These are phyloP conservation scores for Leptopilina drosophilae DNA, from an alignment of 2,888 invertebrate genomes.

Conservation along the genomic window DNA sequence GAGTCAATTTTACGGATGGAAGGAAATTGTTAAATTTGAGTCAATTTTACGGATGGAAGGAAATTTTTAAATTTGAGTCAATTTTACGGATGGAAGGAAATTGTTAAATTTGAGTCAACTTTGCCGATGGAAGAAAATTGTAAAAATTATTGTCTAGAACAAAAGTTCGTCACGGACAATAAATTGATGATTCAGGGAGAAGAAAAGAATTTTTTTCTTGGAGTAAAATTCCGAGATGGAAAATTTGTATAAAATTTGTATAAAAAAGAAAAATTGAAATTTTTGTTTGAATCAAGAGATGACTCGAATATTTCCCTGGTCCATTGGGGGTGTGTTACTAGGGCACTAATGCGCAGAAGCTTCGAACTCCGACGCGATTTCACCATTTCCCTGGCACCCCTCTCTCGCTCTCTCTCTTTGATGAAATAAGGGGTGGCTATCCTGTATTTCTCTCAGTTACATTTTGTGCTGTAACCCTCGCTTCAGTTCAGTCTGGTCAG, in stretches of 20 bases:
- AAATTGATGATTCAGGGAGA: no score
- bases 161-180: no score
- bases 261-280: background rate
- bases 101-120: no score
- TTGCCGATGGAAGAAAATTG: no score
- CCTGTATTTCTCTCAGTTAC: slow-evolving; percentile 65
- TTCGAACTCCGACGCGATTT: slow-evolving; percentile 65
- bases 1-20: no score
- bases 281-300: slow-evolving; percentile 58
- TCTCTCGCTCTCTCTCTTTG: slow-evolving; percentile 14
- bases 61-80: no score
- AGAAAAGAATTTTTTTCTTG: no score
- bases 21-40: no score
- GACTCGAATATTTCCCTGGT: slow-evolving; percentile 59
- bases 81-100: no score
- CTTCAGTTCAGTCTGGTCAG: slow-evolving; percentile 61
- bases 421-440: slow-evolving; percentile 68
- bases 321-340: slow-evolving; percentile 73
- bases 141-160: no score
- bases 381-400: slow-evolving; percentile 55
- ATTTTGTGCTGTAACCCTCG: slow-evolving; percentile 59
- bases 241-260: background rate
- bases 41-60: no score
- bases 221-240: background rate
- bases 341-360: slow-evolving; percentile 75